Conservation (phyloP, 2,888 invertebrate species). For the Apomyelois bistriatella region DNA sequence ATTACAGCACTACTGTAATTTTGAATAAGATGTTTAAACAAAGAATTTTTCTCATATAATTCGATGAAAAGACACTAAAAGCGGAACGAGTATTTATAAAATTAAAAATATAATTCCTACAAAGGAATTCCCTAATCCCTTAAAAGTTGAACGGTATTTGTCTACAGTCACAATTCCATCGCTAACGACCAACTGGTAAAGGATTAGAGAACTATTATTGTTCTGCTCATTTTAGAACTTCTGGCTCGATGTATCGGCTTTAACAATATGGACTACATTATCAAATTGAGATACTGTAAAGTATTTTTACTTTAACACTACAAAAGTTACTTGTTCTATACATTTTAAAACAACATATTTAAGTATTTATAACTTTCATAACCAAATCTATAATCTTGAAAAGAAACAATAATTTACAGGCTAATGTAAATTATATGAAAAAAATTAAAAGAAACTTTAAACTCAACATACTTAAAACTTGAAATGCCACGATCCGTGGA, state of each 20-base stretch:
- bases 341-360: no score
- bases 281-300: background rate
- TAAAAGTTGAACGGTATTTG: slow-evolving; percentile 40
- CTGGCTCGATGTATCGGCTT: slow-evolving; percentile 18
- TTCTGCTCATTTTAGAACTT: slow-evolving; percentile 47
- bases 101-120: slow-evolving; percentile 21
- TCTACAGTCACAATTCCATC: slow-evolving; percentile 41
- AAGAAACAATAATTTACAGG: no score
- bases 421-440: no score
- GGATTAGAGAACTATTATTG: slow-evolving; percentile 59
- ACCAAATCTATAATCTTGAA: no score
- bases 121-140: slow-evolving; percentile 30
- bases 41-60: no score
- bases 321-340: no score
- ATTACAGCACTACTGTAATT: no score
- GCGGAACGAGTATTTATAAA: slow-evolving; percentile 8
- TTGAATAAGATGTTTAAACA: no score
- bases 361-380: no score
- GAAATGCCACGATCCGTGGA: slow-evolving; percentile 21
- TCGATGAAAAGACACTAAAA: background rate
- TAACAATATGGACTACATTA: background rate
- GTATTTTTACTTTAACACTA: no score
- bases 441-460: background rate
- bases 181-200: slow-evolving; percentile 49
- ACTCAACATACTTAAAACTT: slow-evolving; percentile 13